Evolutionary conservation across 2,113 vertebrate genomes (phyloP).

Genomic region (Gorsachius goisagi): DNA sequence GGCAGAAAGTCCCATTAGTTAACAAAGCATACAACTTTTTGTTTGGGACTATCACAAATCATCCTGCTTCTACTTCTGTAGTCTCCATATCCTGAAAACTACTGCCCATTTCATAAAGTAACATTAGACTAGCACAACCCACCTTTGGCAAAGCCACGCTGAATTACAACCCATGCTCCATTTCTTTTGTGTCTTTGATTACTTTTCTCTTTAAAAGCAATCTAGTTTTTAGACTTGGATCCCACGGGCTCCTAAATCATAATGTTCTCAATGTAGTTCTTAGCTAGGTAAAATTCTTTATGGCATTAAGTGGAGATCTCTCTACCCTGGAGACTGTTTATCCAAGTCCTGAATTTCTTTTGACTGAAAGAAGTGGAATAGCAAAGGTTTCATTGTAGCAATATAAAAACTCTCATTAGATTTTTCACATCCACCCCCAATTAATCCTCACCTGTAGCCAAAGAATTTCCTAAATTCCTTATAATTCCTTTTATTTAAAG

Average conservation of each 20-base stretch:
- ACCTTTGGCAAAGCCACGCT: not conserved
- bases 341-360: not conserved
- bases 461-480: not conserved
- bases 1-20: not conserved
- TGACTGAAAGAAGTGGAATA: not conserved
- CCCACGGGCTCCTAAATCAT: not conserved
- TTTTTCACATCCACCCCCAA: not conserved
- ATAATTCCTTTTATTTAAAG: not conserved
- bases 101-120: rapidly evolving
- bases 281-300: not conserved
- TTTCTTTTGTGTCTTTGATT: not conserved
- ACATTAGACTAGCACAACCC: not conserved
- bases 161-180: not conserved
- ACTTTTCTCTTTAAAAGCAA: not conserved
- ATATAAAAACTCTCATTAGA: not conserved
- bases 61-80: not conserved
- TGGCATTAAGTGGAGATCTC: not conserved
- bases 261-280: not conserved
- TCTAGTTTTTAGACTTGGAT: not conserved
- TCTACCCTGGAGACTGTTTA: not conserved
- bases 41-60: not conserved
- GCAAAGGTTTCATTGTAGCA: not conserved
- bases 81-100: not conserved
- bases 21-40: not conserved
- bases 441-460: not conserved